Conservation (phyloP, 1,140 invertebrate genomes). For the Trichoplusia ni region DNA sequence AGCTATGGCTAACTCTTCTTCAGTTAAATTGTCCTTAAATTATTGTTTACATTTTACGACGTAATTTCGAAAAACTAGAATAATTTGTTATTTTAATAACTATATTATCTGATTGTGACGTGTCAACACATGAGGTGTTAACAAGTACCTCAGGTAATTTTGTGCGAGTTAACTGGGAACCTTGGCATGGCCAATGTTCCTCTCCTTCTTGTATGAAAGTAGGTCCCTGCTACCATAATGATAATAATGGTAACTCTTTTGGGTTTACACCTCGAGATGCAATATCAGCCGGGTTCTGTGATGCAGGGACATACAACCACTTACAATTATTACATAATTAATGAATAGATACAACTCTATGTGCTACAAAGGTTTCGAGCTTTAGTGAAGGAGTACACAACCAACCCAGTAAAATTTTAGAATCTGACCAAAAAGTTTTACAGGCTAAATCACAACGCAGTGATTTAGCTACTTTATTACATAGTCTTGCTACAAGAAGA, state of each 20-base stretch:
- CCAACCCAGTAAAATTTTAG: constrained; percentile 63
- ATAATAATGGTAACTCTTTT: no score
- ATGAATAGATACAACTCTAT: constrained; percentile 61
- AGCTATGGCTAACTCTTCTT: no score
- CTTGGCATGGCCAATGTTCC: constrained; percentile 37
- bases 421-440: constrained; percentile 52
- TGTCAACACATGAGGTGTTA: no score
- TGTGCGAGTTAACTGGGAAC: no score
- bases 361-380: constrained; percentile 65
- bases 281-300: constrained; percentile 60
- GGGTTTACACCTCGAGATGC: constrained; percentile 50
- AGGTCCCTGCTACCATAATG: constrained; percentile 39
- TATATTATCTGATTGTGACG: no score
- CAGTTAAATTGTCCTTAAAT: no score
- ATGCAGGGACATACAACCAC: constrained; percentile 54
- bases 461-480: no score
- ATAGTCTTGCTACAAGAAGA: no score
- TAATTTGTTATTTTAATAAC: no score
- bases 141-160: no score
- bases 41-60: no score
- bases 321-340: constrained; percentile 22
- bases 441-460: constrained; percentile 14
- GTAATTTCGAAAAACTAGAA: no score
- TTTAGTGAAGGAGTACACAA: constrained; percentile 43
- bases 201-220: constrained; percentile 6